phyloP scores from a whole-genome alignment of 64 coral and sea anemone species.

The Trachythela sp. region DNA sequence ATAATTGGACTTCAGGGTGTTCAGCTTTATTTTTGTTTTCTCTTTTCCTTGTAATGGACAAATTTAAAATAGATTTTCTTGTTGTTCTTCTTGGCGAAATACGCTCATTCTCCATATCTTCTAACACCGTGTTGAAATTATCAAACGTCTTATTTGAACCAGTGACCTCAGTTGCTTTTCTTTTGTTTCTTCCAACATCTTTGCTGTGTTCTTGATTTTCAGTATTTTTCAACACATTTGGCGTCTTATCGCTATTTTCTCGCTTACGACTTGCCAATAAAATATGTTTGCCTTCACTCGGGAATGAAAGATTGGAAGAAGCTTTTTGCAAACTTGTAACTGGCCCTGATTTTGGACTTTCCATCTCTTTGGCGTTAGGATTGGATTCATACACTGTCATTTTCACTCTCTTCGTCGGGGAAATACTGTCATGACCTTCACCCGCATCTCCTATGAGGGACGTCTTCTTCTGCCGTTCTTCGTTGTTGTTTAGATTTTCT shows the following conservation, averaged over 20 bases:
- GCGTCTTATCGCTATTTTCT: neutral
- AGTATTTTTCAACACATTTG: too few species aligned
- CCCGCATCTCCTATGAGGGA: neutral
- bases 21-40: neutral
- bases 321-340: neutral
- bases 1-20: neutral
- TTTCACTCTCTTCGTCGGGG: neutral
- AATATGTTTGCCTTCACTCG: neutral
- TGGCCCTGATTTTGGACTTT: neutral
- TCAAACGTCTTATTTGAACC: neutral
- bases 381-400: neutral
- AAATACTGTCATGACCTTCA: neutral
- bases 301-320: neutral
- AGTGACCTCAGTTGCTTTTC: neutral
- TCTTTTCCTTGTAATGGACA: neutral
- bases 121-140: neutral
- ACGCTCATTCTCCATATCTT: neutral
- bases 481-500: neutral
- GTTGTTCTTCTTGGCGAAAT: neutral
- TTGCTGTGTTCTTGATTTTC: neutral
- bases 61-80: neutral
- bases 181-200: neutral
- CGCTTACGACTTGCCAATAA: neutral
- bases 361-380: neutral
- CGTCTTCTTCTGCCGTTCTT: neutral